Conservation (phyloP, 2,797 vertebrate species). For the Percopsis omiscomaycus region DNA sequence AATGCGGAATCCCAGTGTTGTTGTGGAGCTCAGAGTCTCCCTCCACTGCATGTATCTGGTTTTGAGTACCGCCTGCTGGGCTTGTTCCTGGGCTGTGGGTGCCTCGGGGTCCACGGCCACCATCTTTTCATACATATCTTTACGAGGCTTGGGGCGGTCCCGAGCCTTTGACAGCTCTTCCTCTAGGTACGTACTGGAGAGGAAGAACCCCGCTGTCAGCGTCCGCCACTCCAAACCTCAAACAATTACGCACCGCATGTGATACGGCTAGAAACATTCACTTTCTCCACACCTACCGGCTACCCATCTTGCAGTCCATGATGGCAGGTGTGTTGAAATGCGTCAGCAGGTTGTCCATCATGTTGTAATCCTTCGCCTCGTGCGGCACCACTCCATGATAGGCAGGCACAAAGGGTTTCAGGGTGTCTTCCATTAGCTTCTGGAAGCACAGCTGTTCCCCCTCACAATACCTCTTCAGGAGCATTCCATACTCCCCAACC, state of each 20-base stretch:
- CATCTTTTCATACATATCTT: conserved; percentile 90
- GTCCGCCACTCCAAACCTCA: too few relatives aligned
- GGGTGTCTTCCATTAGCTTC: conserved; percentile 70
- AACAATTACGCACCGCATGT: neutral
- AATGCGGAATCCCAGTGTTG: conserved; percentile 85
- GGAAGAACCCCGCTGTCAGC: neutral
- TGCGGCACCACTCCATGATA: conserved; percentile 81
- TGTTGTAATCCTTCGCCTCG: conserved; percentile 82
- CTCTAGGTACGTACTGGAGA: conserved; percentile 82
- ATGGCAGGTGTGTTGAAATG: conserved; percentile 83
- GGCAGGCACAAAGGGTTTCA: conserved; percentile 72
- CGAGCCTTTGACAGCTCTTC: conserved; percentile 79
- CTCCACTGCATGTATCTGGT: conserved; percentile 91
- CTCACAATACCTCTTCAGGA: conserved; percentile 76
- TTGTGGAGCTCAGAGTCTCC: conserved; percentile 85
- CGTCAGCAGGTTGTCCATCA: conserved; percentile 86
- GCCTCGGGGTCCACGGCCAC: conserved; percentile 83
- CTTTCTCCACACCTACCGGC: conserved; percentile 68
- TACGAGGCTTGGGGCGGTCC: conserved; percentile 78
- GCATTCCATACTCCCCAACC: conserved; percentile 69
- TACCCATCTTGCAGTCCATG: conserved; percentile 93
- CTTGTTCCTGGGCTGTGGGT: conserved; percentile 77
- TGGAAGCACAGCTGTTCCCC: conserved; percentile 74
- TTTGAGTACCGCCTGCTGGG: conserved; percentile 82
- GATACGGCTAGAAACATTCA: neutral